A percentile compares a stretch with the other conserved stretches of the same genome.
These are phyloP conservation scores for Drosophila anceps DNA, from an alignment of 2,888 invertebrate species.

Conservation along the genomic window DNA sequence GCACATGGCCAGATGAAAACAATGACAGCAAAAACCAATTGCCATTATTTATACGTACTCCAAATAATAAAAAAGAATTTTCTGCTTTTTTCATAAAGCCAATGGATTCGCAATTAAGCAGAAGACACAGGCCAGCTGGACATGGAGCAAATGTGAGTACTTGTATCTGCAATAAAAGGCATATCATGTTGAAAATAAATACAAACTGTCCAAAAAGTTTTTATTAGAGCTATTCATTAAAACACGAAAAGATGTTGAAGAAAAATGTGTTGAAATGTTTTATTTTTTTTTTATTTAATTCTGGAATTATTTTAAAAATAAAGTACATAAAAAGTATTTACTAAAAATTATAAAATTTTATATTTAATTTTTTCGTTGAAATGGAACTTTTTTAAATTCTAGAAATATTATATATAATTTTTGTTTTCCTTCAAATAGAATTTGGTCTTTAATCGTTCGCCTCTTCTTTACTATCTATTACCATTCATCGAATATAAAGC, in stretches of 20 bases:
- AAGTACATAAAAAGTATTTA: too few species aligned
- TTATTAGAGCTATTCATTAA: neutral
- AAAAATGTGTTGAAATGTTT: too few species aligned
- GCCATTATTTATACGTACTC: constrained; percentile 60
- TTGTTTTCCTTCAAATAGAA: neutral
- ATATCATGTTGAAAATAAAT: constrained; percentile 8
- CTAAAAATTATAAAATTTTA: too few species aligned
- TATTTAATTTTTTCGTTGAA: neutral
- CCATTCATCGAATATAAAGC: neutral
- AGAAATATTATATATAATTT: neutral
- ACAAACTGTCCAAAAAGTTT: neutral
- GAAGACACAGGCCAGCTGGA: constrained; percentile 9
- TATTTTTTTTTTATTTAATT: too few species aligned
- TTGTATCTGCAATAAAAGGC: neutral
- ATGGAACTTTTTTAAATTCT: too few species aligned
- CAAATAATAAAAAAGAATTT: constrained; percentile 21
- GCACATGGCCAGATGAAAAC: constrained; percentile 48
- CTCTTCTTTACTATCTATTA: neutral
- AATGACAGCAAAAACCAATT: constrained; percentile 46
- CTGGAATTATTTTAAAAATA: too few species aligned
- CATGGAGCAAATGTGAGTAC: neutral
- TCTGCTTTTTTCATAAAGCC: constrained; percentile 10
- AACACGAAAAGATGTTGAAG: neutral
- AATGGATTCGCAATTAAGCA: constrained; percentile 58
- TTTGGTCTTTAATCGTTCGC: neutral